Percentiles rank a stretch among this genome's conserved stretches.
Evolutionary conservation across 2,113 vertebrate genomes (phyloP).

Genomic region (Podocnemis expansa): DNA sequence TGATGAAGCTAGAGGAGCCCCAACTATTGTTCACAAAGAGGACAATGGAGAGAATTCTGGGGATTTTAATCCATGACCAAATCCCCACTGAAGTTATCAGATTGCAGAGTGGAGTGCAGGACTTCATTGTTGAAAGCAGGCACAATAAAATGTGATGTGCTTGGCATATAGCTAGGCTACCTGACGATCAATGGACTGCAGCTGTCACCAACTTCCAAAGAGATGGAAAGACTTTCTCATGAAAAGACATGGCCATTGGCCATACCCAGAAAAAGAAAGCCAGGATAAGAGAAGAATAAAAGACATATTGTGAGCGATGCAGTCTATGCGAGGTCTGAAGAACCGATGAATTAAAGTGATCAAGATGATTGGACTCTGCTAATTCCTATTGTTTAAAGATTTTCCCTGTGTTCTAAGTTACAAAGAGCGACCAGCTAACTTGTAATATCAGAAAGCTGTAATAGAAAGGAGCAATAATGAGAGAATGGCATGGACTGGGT

Average conservation of each 20-base stretch:
- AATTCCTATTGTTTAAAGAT: background rate
- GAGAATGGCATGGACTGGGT: background rate
- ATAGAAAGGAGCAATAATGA: background rate
- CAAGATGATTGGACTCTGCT: background rate
- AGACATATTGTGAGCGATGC: background rate
- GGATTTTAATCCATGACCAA: too few species aligned
- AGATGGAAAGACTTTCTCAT: background rate
- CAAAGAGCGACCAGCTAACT: background rate
- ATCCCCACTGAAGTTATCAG: too few species aligned
- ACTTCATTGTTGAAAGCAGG: too few species aligned
- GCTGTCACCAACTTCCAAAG: too few species aligned
- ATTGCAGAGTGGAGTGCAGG: too few species aligned
- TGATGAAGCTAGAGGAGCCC: too few species aligned
- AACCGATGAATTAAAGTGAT: background rate
- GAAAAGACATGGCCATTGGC: background rate
- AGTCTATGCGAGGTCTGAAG: background rate
- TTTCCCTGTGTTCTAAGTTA: background rate
- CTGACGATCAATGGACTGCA: too few species aligned
- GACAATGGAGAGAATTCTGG: too few species aligned
- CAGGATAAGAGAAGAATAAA: background rate
- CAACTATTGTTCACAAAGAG: too few species aligned
- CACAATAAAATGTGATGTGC: too few species aligned
- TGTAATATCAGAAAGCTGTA: background rate
- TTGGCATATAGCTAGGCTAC: too few species aligned
- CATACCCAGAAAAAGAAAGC: background rate